phyloP scores from a whole-genome alignment of 2,113 vertebrate genomes.

The Gymnorhina tibicen region DNA sequence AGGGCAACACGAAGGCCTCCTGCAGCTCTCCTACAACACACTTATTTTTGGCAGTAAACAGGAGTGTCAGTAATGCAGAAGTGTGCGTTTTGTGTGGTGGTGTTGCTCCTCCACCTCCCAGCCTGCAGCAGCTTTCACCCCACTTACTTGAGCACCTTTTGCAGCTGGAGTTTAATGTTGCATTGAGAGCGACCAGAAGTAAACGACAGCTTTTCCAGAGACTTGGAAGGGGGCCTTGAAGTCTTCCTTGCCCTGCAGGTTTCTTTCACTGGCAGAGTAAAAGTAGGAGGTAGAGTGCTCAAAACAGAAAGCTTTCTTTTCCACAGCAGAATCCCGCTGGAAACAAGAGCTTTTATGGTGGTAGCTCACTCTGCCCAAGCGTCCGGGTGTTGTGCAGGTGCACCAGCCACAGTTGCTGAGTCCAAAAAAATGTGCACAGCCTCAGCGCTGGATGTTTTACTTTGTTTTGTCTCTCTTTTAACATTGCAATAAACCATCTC shows the following conservation, averaged over 20 bases:
- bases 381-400: background rate
- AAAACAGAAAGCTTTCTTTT: background rate
- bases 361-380: background rate
- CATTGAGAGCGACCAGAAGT: background rate
- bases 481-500: background rate
- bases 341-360: background rate
- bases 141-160: background rate
- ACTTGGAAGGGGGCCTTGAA: background rate
- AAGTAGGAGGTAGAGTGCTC: background rate
- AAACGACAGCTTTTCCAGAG: background rate
- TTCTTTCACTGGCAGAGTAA: background rate
- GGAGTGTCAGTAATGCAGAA: background rate
- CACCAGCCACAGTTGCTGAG: background rate
- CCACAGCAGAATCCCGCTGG: background rate
- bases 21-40: background rate
- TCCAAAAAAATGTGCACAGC: accelerated
- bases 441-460: background rate
- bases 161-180: background rate
- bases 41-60: background rate
- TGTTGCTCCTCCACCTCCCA: background rate
- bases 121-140: background rate
- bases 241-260: background rate
- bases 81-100: background rate
- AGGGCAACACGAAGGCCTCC: background rate
- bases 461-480: background rate